Conservation (phyloP, 64 coral and sea anemone genomes). For the Cladopsammia gracilis region DNA sequence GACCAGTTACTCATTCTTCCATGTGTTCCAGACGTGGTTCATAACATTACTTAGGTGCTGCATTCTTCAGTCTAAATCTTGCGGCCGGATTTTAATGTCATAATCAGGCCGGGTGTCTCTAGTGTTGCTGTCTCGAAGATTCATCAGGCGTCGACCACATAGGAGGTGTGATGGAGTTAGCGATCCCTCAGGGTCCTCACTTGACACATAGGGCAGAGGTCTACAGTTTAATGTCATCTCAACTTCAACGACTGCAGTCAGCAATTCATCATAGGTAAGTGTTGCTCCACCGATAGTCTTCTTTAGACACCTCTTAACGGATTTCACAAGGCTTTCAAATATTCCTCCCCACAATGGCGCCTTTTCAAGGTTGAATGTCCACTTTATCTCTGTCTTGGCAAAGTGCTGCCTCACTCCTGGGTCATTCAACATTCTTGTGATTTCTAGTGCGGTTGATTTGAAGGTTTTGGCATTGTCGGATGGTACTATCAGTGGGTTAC, state of each 20-base stretch:
- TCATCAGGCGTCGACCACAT: neutral
- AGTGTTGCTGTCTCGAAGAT: conserved; percentile 1
- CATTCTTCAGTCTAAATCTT: neutral
- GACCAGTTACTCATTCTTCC: neutral
- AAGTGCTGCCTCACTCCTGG: neutral
- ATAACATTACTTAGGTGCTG: neutral
- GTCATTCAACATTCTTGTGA: neutral
- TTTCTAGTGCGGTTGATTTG: conserved; percentile 2
- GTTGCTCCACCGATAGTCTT: conserved; percentile 26
- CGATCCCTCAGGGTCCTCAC: neutral
- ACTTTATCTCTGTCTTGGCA: neutral
- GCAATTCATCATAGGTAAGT: conserved; percentile 35
- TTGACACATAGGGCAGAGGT: conserved; percentile 1
- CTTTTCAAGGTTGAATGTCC: neutral
- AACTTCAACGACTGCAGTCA: conserved; percentile 27
- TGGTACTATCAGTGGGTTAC: conserved; percentile 7
- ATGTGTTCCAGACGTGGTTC: neutral
- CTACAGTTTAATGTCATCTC: neutral
- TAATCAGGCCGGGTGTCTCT: neutral
- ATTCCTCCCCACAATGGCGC: neutral
- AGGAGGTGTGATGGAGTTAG: neutral
- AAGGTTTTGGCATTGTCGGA: conserved; percentile 65
- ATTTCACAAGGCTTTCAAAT: neutral
- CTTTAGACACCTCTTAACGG: conserved; percentile 1
- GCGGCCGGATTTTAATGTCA: neutral